Evolutionary conservation across 2,797 vertebrate species (phyloP), one percentile per base, ranked within the genome.

Genomic region (Acanthornis magna): DNA sequence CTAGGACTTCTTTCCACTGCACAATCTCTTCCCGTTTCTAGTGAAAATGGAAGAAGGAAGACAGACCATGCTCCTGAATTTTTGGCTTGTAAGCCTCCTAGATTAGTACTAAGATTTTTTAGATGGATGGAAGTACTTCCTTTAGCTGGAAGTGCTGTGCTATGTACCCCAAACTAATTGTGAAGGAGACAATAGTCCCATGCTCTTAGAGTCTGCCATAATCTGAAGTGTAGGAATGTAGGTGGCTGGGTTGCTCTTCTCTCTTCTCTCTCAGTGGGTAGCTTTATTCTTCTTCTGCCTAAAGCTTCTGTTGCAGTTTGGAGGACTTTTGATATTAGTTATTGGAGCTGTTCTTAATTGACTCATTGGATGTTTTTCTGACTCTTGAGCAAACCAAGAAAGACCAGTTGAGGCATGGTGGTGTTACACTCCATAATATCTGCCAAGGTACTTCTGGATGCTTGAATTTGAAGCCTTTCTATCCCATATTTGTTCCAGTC

Each of bases 251-350:
- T 95, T 90, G 85, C 89, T 95, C 93, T 84, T 92, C 61, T 88
- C n/a, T 84, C 40, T 88, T 91, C 68, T 94, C 34, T 94, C 38
- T 93, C 89, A 57, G 27, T 93, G 82, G 72, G 82, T 95, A 88
- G 95, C 93, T 97, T 77, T 89, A 67, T 96, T 97, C 89, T 97
- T 96, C 96, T 94, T 97, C 97, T 97, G 96, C 96, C 96, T 98
- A 96, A 97, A 97, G 96, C 89, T 95, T 94, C 74, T 9, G 25
- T 95, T 97, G 95, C 84, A 51, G 80, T 93, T 95, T 93, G 79
- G 85, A 96, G 93, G 88, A 86, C 58, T 94, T 96, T 91, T 95
- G 74, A 91, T 96, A 91, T 34, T 88, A 89, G 94, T 79, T 96
- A 77, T 73, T 92, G 80, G 95, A 96, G 85, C 95, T 91, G 75